Evolutionary conservation across 2,113 vertebrate species (phyloP).

Genomic region (Canis aureus): DNA sequence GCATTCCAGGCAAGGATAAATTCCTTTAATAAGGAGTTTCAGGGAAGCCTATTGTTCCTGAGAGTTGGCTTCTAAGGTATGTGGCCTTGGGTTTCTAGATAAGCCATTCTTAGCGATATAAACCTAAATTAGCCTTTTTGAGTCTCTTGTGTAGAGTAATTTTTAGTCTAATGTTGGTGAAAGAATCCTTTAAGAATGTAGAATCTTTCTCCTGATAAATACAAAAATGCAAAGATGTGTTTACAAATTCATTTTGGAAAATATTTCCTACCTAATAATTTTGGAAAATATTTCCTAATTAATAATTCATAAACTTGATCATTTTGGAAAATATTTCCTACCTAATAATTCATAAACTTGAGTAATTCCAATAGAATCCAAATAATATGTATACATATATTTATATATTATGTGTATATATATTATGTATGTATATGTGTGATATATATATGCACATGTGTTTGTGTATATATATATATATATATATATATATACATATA

Average conservation of each 20-base stretch:
- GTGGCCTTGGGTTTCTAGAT: background rate
- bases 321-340: conserved; percentile 26
- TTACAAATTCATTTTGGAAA: background rate
- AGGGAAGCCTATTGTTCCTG: background rate
- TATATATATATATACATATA: background rate
- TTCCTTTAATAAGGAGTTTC: background rate
- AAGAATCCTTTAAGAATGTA: background rate
- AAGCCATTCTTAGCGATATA: background rate
- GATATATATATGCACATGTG: background rate
- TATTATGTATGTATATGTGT: background rate
- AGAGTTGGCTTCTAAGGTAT: background rate
- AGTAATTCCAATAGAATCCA: background rate
- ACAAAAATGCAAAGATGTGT: background rate
- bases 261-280: background rate
- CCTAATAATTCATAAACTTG: background rate
- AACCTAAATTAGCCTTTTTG: background rate
- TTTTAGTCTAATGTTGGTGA: background rate
- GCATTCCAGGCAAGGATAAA: background rate
- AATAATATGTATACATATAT: background rate
- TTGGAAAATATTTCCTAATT: conserved; percentile 25
- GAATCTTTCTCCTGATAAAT: background rate
- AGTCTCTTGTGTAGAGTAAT: background rate
- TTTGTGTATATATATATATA: background rate
- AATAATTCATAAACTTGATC: background rate
- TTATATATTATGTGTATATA: background rate